phyloP scores from a whole-genome alignment of 2,797 vertebrate genomes.

The Potorous gilbertii region DNA sequence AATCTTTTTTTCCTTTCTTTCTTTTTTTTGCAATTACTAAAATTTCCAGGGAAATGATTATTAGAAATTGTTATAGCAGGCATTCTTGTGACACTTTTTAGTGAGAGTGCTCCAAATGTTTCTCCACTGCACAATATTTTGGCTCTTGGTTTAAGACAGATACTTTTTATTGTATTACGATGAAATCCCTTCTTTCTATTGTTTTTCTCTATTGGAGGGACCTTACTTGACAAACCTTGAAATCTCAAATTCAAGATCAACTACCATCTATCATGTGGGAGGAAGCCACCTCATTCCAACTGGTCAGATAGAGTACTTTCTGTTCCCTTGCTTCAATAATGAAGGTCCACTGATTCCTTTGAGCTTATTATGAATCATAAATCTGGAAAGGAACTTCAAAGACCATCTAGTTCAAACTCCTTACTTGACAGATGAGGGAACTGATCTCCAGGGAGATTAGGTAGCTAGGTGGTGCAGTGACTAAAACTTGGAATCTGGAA shows the following conservation, averaged over 20 bases:
- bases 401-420: background rate
- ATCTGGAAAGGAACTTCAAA: background rate
- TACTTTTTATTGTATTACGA: background rate
- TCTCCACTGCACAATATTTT: background rate
- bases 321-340: background rate
- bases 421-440: background rate
- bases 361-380: background rate
- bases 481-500: background rate
- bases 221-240: background rate
- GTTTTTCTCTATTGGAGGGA: background rate
- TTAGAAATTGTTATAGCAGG: background rate
- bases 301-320: background rate
- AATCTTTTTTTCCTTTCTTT: no score
- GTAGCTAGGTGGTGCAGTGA: background rate
- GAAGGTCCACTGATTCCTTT: background rate
- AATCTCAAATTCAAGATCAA: background rate
- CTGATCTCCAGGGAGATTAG: background rate
- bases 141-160: background rate
- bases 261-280: background rate
- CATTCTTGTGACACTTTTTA: background rate
- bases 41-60: background rate
- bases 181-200: background rate
- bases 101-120: background rate
- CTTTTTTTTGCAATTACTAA: background rate
- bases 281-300: background rate